A percentile compares a stretch with the other conserved stretches of the same genome.
phyloP scores from a whole-genome alignment of 1,140 invertebrate species.

The Papilio xuthus region DNA sequence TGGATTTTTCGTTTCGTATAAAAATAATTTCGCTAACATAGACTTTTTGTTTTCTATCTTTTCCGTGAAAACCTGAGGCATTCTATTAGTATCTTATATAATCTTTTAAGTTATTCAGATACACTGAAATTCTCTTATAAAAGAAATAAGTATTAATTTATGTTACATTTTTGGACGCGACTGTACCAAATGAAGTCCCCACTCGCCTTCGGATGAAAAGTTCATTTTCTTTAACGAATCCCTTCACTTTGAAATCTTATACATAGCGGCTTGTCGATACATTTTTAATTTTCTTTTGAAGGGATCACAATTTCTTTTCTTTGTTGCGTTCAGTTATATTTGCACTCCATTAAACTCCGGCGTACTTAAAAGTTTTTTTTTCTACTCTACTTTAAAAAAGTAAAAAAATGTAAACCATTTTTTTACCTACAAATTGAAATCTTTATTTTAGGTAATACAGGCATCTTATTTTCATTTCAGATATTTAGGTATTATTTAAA shows the following conservation, averaged over 20 bases:
- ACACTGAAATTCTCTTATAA: neutral
- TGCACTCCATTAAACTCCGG: constrained; percentile 15
- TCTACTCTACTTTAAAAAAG: neutral
- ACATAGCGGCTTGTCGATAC: constrained; percentile 52
- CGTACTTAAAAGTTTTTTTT: too few relatives aligned
- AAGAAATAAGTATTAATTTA: neutral
- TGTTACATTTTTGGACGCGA: constrained; percentile 42
- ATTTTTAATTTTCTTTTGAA: constrained; percentile 61
- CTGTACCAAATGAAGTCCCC: constrained; percentile 61
- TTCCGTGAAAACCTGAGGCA: too few relatives aligned
- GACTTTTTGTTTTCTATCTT: too few relatives aligned
- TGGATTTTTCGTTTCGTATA: too few relatives aligned
- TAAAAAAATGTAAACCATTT: neutral
- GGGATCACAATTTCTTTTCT: constrained; percentile 47
- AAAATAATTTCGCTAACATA: too few relatives aligned
- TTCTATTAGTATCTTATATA: neutral
- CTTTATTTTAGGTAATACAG: too few relatives aligned
- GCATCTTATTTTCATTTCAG: too few relatives aligned
- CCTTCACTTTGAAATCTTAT: constrained; percentile 67
- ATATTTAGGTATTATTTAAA: too few relatives aligned
- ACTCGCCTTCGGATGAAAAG: constrained; percentile 64
- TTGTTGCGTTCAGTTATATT: constrained; percentile 31
- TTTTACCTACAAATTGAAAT: too few relatives aligned
- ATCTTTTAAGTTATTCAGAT: neutral
- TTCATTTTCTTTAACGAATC: constrained; percentile 71